These are phyloP conservation scores for Odontocolon sp. DNA, from an alignment of 2,888 invertebrate species.

Conservation along the genomic window DNA sequence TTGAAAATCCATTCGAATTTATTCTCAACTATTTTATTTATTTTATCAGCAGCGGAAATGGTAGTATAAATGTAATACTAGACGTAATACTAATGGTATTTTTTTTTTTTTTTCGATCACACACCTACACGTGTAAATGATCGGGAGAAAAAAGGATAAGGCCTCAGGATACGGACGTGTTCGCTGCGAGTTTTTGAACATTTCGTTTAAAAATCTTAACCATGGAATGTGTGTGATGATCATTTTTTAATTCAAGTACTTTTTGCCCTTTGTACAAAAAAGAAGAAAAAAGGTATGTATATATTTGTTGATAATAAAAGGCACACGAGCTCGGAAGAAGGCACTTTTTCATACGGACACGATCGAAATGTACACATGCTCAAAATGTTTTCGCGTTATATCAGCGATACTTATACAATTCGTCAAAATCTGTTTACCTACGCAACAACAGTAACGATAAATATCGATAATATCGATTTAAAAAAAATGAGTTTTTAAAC, in stretches of 20 bases:
- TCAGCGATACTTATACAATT: constrained; percentile 34
- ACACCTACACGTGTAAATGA: constrained; percentile 27
- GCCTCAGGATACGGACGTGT: constrained; percentile 31
- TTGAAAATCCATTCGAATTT: constrained; percentile 2
- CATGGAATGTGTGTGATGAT: constrained; percentile 51
- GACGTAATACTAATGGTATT: constrained; percentile 61
- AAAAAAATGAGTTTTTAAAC: constrained; percentile 70
- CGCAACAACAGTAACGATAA: constrained; percentile 58
- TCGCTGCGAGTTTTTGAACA: constrained; percentile 11
- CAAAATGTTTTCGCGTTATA: constrained; percentile 28
- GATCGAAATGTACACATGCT: constrained; percentile 2
- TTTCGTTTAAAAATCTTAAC: constrained; percentile 13
- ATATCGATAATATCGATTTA: constrained; percentile 51
- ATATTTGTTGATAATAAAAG: constrained; percentile 40
- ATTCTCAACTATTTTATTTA: constrained; percentile 10
- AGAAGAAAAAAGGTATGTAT: not conserved
- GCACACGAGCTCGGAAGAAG: constrained; percentile 42
- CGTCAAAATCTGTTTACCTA: constrained; percentile 45
- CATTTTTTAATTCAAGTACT: constrained; percentile 7
- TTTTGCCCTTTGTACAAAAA: not conserved
- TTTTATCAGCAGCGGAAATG: constrained; percentile 27
- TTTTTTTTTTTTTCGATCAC: constrained; percentile 21
- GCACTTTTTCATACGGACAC: constrained; percentile 46
- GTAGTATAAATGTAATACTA: constrained; percentile 54
- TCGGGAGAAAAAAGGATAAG: constrained; percentile 34